These are phyloP conservation scores for Kradibia gibbosae DNA, from an alignment of 1,140 invertebrate genomes.

Conservation along the genomic window DNA sequence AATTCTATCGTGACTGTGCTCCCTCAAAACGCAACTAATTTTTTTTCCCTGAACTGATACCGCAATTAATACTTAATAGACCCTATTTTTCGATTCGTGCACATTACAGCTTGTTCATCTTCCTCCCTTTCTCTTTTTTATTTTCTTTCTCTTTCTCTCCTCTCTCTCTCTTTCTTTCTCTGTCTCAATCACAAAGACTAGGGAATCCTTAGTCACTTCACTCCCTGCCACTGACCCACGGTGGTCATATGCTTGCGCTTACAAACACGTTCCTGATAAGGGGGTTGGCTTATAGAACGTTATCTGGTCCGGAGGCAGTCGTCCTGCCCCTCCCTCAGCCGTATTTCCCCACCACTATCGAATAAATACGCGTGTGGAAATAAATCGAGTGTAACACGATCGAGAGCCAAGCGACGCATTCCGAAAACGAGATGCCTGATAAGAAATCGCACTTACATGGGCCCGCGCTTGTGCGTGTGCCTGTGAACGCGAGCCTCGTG, in stretches of 20 bases:
- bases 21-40: too few relatives aligned
- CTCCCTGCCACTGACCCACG: neutral
- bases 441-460: neutral
- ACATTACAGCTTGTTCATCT: too few relatives aligned
- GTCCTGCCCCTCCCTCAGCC: neutral
- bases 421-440: conserved; percentile 23
- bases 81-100: too few relatives aligned
- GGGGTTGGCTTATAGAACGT: conserved; percentile 1
- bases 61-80: too few relatives aligned
- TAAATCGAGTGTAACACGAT: conserved; percentile 18
- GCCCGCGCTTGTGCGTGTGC: neutral
- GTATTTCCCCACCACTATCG: neutral
- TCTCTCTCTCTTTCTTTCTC: too few relatives aligned
- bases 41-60: too few relatives aligned
- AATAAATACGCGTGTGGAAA: conserved; percentile 26
- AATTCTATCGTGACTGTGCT: too few relatives aligned
- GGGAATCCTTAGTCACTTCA: too few relatives aligned
- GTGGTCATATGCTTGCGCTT: neutral
- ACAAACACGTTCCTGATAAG: conserved; percentile 37
- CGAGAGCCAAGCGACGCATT: conserved; percentile 11
- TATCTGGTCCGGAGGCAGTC: conserved; percentile 9
- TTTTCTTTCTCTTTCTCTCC: too few relatives aligned
- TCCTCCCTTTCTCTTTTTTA: too few relatives aligned
- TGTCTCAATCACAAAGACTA: too few relatives aligned
- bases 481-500: neutral